A percentile compares a stretch with the other conserved stretches of the same genome.
phyloP scores from a whole-genome alignment of 2,888 invertebrate genomes.

The Elmis aenea region DNA sequence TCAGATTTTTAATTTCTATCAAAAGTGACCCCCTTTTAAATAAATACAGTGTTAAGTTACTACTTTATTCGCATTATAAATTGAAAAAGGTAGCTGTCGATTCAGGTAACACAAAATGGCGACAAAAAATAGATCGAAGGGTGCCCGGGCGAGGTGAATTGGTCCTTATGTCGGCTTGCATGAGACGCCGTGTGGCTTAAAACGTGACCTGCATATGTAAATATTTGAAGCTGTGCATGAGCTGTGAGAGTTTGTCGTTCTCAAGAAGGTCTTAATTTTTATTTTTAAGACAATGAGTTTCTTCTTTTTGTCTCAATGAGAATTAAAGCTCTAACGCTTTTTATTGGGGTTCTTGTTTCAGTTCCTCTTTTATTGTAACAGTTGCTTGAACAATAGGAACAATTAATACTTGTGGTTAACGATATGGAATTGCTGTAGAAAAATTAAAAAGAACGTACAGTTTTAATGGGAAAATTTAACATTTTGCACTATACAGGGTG shows the following conservation, averaged over 20 bases:
- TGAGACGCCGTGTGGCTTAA: background rate
- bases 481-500: no score
- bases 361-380: no score
- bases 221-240: constrained; percentile 3
- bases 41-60: constrained; percentile 26
- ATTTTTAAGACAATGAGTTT: constrained; percentile 10
- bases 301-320: no score
- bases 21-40: constrained; percentile 23
- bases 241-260: constrained; percentile 14
- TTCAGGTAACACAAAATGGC: constrained; percentile 21
- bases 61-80: constrained; percentile 14
- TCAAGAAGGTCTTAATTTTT: constrained; percentile 11
- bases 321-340: no score
- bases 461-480: no score
- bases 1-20: constrained; percentile 24
- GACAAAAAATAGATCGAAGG: constrained; percentile 20
- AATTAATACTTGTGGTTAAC: no score
- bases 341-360: no score
- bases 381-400: no score
- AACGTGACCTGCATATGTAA: no score
- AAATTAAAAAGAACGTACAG: no score
- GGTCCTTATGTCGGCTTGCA: constrained; percentile 1
- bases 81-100: constrained; percentile 12
- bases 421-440: no score
- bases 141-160: constrained; percentile 1